Evolutionary conservation across 2,888 invertebrate species (phyloP), one percentile per base, ranked within the genome.

Genomic region (Ophioninae sp.): DNA sequence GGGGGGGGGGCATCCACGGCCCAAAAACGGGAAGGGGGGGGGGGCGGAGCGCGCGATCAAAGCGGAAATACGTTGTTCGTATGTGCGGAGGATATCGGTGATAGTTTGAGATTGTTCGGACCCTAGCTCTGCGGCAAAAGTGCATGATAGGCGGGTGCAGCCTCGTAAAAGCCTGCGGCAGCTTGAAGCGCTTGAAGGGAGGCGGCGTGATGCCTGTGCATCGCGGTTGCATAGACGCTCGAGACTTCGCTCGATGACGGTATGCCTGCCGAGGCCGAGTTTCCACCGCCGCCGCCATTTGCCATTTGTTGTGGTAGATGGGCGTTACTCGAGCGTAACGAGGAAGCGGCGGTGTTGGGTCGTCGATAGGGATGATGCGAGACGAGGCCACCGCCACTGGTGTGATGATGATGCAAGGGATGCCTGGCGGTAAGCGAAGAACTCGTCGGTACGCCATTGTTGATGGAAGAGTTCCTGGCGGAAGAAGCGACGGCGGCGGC

Each of bases 121-220:
- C 69, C 85, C 88, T 91, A 91, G 87, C 91, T 91, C 87, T 91
- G 91, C 69, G 91, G 91, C 84, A 91, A 85, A 59, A 91, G 89
- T 61, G 91, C 91, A 74, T 91, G 91, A 86, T 91, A 91, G 82
- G 91, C 90, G 63, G 91, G 91, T 37, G 91, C 90, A 74, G 91
- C 90, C 81, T 91, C 91, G 85, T 91, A 91, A 86, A 91, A 91
- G 71, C 90, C 90, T 17, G 87, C 86, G 39, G 90, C 89, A 8
- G 91, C 89, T 79, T 91, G 91, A 9, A 91, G 87, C 61, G 91
- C 90, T 83, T 91, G 91, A 39, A 91, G 74, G 56, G 91, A 90
- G 10, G 88, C 90, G 23, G 90, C 90, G 73, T 90, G 91, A 86
- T 91, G 91, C 88, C 91, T 90, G 85, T 91, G 91, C 85, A 91